These are phyloP conservation scores for Mactra quadrangularis DNA, from an alignment of 1,140 invertebrate genomes.

Conservation along the genomic window DNA sequence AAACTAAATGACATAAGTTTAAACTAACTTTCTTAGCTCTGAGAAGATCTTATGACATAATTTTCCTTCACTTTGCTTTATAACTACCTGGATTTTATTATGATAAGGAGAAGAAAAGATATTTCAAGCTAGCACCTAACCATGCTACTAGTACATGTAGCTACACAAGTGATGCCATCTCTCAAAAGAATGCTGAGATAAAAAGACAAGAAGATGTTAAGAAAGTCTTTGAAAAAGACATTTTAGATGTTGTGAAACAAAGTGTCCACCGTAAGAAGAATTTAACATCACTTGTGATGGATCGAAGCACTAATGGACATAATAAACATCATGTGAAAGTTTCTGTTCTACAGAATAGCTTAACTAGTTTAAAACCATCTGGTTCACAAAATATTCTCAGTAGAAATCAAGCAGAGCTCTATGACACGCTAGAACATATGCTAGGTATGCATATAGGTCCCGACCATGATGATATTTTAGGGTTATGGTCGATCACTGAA, in stretches of 20 bases:
- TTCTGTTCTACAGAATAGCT: constrained; percentile 8
- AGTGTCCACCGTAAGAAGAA: background rate
- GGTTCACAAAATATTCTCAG: constrained; percentile 39
- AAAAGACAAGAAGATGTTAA: constrained; percentile 65
- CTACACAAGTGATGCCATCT: constrained; percentile 68
- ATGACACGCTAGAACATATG: constrained; percentile 64
- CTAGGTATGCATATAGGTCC: constrained; percentile 63
- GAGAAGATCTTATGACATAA: too few relatives aligned
- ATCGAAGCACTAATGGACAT: background rate
- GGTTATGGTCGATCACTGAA: constrained; percentile 67
- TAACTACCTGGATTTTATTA: constrained; percentile 78
- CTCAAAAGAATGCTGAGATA: constrained; percentile 64
- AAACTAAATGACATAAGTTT: too few relatives aligned
- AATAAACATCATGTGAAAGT: constrained; percentile 21
- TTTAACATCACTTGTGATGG: constrained; percentile 5
- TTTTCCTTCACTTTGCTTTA: constrained; percentile 66
- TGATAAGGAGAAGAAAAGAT: constrained; percentile 71
- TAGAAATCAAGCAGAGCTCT: background rate
- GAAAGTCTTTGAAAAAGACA: constrained; percentile 2
- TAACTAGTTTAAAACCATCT: constrained; percentile 37
- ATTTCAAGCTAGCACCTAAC: constrained; percentile 74
- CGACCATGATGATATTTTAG: constrained; percentile 61
- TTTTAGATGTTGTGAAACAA: background rate
- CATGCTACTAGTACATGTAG: constrained; percentile 54
- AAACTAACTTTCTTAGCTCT: too few relatives aligned